phyloP scores from a whole-genome alignment of 2,113 vertebrate species.

The Leiothrix lutea region DNA sequence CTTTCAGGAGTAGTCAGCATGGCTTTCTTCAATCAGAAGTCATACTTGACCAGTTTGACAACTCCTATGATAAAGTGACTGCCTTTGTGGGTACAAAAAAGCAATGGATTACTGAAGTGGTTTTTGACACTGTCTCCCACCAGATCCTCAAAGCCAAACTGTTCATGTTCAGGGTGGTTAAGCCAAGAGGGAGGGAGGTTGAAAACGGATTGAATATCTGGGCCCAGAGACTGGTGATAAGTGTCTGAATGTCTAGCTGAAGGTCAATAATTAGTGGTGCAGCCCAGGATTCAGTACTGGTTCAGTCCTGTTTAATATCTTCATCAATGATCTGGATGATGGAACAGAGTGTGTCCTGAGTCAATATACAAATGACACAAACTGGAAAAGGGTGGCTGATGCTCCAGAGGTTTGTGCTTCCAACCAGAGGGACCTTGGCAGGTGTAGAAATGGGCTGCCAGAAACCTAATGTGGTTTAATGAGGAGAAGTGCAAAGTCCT shows the following conservation, averaged over 20 bases:
- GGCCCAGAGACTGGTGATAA: not conserved
- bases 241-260: not conserved
- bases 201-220: not conserved
- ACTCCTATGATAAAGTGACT: not conserved
- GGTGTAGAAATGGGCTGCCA: not conserved
- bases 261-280: not conserved
- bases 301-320: not conserved
- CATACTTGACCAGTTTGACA: not conserved
- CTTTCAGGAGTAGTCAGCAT: not conserved
- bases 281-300: rapidly evolving
- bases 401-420: not conserved
- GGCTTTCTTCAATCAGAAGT: not conserved
- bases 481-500: not conserved
- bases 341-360: not conserved
- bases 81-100: not conserved
- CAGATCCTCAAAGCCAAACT: not conserved
- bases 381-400: not conserved
- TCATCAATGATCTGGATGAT: not conserved
- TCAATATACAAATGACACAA: not conserved
- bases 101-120: not conserved
- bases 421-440: not conserved
- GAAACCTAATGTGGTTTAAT: not conserved
- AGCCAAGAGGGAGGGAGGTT: not conserved
- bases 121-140: not conserved
- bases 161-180: not conserved